phyloP scores from a whole-genome alignment of 2,113 vertebrate species.

The Taurulus bubalis region DNA sequence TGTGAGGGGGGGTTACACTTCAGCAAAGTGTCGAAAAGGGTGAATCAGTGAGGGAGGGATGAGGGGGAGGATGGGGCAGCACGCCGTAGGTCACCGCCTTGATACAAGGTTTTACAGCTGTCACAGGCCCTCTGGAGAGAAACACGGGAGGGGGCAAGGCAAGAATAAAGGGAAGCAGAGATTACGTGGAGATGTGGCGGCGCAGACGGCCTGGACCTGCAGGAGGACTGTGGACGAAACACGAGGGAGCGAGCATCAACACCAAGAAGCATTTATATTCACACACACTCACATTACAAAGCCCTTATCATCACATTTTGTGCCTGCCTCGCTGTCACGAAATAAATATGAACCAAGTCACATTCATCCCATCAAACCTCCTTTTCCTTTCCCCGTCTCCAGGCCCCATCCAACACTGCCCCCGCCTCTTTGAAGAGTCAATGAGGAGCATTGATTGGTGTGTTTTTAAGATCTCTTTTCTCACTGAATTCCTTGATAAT shows the following conservation, averaged over 20 bases:
- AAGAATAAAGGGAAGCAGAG: slow-evolving; percentile 55
- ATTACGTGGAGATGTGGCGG: slow-evolving; percentile 31
- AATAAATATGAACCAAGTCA: slow-evolving; percentile 11
- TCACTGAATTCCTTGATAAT: slow-evolving; percentile 55
- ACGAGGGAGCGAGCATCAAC: background rate
- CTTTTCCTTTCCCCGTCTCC: slow-evolving; percentile 13
- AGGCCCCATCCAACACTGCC: slow-evolving; percentile 20
- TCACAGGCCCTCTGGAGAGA: slow-evolving; percentile 71
- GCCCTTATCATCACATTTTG: background rate
- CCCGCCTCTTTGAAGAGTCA: slow-evolving; percentile 43
- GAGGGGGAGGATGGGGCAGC: slow-evolving; percentile 45
- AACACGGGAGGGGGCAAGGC: slow-evolving; percentile 43
- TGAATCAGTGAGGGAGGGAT: slow-evolving; percentile 46
- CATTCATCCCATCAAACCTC: slow-evolving; percentile 31
- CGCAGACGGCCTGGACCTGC: slow-evolving; percentile 28
- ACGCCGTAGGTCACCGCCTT: slow-evolving; percentile 75
- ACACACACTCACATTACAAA: background rate
- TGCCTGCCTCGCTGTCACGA: slow-evolving; percentile 20
- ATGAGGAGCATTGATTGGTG: slow-evolving; percentile 55
- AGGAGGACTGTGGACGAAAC: slow-evolving; percentile 16
- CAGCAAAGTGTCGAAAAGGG: slow-evolving; percentile 58
- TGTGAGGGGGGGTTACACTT: slow-evolving; percentile 36
- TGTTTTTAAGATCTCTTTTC: slow-evolving; percentile 39
- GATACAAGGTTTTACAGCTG: slow-evolving; percentile 83
- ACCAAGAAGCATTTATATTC: background rate